Base-by-base conservation (phyloP, 2,888 invertebrate genomes). In the Ischnus inquisitorius region DNA sequence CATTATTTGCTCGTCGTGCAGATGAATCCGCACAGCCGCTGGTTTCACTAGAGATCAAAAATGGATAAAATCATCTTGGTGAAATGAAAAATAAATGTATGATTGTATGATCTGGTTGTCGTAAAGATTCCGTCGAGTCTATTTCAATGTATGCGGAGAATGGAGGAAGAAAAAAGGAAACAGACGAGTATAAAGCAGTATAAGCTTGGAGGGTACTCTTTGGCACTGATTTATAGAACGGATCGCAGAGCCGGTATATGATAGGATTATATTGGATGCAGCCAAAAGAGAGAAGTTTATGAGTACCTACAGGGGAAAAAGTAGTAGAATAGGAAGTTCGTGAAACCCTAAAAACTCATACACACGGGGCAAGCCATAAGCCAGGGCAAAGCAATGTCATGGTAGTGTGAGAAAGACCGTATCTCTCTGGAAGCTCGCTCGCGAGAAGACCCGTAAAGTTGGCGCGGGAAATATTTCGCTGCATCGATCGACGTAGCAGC, bases 11-110 rank as follows among this genome's bases (percentile, higher is more conserved):
- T 96, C 96, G 87, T 96, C 96, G 78, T 96, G 96, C 39, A 96
- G 95, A 65, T 97, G 95, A 84, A 96, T 96, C 93, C 97, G 96
- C 82, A 97, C 96, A 88, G 96, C 95, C 88, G 96, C 95, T 3
- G 97, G 97, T 93, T 97, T 97, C 89, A 97, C 97, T 97, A 34
- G 34, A 39, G 12, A 74, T 6, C 3, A 51, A 12, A 3, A 67
- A n/a, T 3, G 8, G 1, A 2, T n/a, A 25, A 22, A 67, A 28
- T n/a, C 2, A 1, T 12, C 4, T 8, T 19, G 10, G 22, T 19
- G 19, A 22, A 68, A 67, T 14, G 43, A 28, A 25, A n/a, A 46
- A 2, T 14, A 46, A 48, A n/a, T 41, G 14, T 14, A n/a, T 4
- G n/a, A 62, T 34, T 41, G 8, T 34, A 39, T 28, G 62, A n/a